These are phyloP conservation scores for Calcarius lapponicus DNA, from an alignment of 2,797 vertebrate genomes.

Conservation along the genomic window DNA sequence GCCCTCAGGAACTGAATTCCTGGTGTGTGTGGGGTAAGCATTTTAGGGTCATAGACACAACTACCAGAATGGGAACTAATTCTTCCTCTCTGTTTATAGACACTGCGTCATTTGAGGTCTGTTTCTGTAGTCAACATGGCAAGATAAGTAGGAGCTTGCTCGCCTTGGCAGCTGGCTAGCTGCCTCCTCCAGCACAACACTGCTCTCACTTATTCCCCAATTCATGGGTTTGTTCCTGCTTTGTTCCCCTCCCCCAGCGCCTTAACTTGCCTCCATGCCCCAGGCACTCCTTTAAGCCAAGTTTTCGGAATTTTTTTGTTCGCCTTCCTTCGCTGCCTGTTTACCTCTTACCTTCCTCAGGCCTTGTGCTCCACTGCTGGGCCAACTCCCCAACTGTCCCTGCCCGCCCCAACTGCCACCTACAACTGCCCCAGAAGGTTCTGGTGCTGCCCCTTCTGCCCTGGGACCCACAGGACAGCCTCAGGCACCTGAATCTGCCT, in stretches of 20 bases:
- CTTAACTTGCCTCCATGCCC: background rate
- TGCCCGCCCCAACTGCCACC: background rate
- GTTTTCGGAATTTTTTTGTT: background rate
- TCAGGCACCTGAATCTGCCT: background rate
- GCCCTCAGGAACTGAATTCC: constrained; percentile 24
- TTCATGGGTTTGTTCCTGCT: background rate
- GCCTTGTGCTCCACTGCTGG: background rate
- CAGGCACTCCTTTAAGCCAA: background rate
- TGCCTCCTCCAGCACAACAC: background rate
- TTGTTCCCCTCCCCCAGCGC: background rate
- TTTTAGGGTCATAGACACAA: constrained; percentile 19
- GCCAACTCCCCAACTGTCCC: background rate
- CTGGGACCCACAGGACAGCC: background rate
- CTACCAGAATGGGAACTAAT: background rate
- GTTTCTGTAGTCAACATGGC: constrained; percentile 20
- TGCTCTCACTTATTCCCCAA: background rate
- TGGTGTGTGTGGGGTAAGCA: background rate
- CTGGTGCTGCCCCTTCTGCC: background rate
- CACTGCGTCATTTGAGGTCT: background rate
- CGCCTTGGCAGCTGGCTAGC: background rate
- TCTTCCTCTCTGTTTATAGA: constrained; percentile 16
- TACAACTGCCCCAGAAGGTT: background rate
- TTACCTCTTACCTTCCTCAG: background rate
- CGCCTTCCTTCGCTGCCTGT: fast-evolving
- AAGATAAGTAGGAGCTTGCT: constrained; percentile 42